These are phyloP conservation scores for Lottia gigantea DNA, from an alignment of 2,888 invertebrate species.

Conservation along the genomic window DNA sequence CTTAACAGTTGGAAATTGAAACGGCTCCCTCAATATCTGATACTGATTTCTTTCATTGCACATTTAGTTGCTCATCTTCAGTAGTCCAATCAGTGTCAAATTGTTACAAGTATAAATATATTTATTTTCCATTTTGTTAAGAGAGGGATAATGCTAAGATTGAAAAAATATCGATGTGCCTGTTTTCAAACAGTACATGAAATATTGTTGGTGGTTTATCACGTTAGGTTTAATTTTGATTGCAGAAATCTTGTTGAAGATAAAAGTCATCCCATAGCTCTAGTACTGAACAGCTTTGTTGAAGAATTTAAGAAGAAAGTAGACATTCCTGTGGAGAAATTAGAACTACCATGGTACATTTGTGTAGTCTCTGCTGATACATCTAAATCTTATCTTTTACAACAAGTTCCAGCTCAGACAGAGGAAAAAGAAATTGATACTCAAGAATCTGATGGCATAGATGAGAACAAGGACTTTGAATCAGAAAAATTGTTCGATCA, in stretches of 20 bases:
- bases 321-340: not conserved
- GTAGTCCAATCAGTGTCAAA: too few species aligned
- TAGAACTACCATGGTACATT: not conserved
- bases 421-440: conserved; percentile 13
- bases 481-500: not conserved
- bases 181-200: too few species aligned
- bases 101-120: too few species aligned
- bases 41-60: too few species aligned
- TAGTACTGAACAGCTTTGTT: too few species aligned
- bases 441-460: not conserved
- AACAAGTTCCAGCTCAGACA: conserved; percentile 22
- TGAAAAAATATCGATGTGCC: too few species aligned
- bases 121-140: too few species aligned
- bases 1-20: too few species aligned
- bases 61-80: too few species aligned
- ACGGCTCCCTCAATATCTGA: too few species aligned
- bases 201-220: not conserved
- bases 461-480: not conserved
- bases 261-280: not conserved
- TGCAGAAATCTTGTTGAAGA: not conserved
- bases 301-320: not conserved
- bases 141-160: too few species aligned
- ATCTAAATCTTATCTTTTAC: conserved; percentile 13
- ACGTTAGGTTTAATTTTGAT: not conserved
- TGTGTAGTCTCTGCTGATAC: not conserved